Evolutionary conservation across 2,797 vertebrate species (phyloP).

Genomic region (Clamator glandarius): DNA sequence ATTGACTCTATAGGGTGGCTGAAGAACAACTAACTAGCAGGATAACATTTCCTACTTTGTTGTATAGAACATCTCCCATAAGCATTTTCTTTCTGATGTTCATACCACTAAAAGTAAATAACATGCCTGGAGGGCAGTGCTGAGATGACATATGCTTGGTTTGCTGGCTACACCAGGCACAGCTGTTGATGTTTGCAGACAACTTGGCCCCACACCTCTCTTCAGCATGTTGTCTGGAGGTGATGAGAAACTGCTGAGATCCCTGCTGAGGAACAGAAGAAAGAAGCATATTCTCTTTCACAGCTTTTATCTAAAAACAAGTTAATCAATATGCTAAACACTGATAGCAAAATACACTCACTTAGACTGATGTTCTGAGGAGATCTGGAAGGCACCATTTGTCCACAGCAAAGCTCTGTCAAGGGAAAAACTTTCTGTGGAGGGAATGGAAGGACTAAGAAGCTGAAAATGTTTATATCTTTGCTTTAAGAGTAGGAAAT

Average conservation of each 20-base stretch:
- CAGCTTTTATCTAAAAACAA: slow-evolving; percentile 65
- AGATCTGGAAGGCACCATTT: slow-evolving; percentile 56
- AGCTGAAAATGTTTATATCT: background rate
- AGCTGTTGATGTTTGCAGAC: slow-evolving; percentile 62
- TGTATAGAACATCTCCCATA: background rate
- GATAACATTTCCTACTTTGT: background rate
- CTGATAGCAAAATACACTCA: slow-evolving; percentile 26
- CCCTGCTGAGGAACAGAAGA: slow-evolving; percentile 61
- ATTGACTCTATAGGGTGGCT: background rate
- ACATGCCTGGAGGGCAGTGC: slow-evolving; percentile 10
- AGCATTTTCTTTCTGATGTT: background rate
- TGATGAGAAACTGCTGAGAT: slow-evolving; percentile 59
- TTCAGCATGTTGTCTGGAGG: slow-evolving; percentile 42
- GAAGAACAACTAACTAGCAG: background rate
- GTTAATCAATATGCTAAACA: slow-evolving; percentile 70
- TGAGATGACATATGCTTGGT: slow-evolving; percentile 74
- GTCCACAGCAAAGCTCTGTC: slow-evolving; percentile 26
- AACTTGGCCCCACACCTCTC: slow-evolving; percentile 36
- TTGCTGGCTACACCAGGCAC: slow-evolving; percentile 42
- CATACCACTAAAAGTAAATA: slow-evolving; percentile 12
- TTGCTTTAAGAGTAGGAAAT: background rate
- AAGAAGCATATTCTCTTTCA: slow-evolving; percentile 55
- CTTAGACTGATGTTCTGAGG: slow-evolving; percentile 26
- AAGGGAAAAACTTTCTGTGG: background rate
- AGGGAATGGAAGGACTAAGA: background rate